A percentile compares a stretch with the other conserved stretches of the same genome.
Conservation (phyloP, 2,113 vertebrate species). For the Protobothrops mucrosquamatus region DNA sequence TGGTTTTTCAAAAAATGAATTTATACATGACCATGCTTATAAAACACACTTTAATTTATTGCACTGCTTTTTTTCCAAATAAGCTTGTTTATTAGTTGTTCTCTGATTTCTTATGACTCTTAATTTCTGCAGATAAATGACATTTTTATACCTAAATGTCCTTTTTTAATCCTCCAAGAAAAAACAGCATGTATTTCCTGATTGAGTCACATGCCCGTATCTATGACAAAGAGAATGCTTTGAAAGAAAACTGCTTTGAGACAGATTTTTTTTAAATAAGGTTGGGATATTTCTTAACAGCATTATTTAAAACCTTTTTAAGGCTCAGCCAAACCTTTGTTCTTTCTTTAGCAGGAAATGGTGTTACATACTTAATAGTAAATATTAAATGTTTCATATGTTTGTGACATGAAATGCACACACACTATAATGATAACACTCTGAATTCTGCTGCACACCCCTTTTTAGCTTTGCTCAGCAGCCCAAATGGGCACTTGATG, state of each 20-base stretch:
- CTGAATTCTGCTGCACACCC: slow-evolving; percentile 20
- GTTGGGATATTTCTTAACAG: slow-evolving; percentile 60
- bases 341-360: slow-evolving; percentile 56
- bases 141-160: background rate
- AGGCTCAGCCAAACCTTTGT: slow-evolving; percentile 56
- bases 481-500: slow-evolving; percentile 22
- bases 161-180: background rate
- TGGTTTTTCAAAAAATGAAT: background rate
- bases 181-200: slow-evolving; percentile 19
- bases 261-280: slow-evolving; percentile 54
- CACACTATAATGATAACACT: slow-evolving; percentile 56
- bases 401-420: slow-evolving; percentile 66
- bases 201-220: slow-evolving; percentile 25
- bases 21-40: background rate
- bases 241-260: slow-evolving; percentile 42
- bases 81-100: background rate
- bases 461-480: slow-evolving; percentile 28
- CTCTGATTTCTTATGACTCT: background rate
- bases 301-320: slow-evolving; percentile 68
- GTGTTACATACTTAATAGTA: slow-evolving; percentile 63
- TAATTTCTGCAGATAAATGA: slow-evolving; percentile 18
- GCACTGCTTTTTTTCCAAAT: background rate
- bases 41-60: background rate
- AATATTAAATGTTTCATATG: slow-evolving; percentile 70
- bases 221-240: slow-evolving; percentile 62